phyloP scores from a whole-genome alignment of 2,113 vertebrate species.

The Rhea americana region DNA sequence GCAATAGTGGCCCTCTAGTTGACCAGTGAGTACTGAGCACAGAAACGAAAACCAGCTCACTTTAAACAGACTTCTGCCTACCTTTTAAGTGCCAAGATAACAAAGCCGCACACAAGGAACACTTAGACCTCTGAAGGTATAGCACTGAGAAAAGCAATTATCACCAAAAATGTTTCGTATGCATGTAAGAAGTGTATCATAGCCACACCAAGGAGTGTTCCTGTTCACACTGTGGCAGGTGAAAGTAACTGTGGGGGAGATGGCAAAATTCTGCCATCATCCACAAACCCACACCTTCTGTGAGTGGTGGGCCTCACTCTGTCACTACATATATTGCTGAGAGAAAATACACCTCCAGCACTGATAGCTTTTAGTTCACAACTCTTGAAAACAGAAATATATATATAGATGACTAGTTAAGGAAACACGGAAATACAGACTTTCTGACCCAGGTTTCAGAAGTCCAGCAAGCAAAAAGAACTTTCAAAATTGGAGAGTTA shows the following conservation, averaged over 20 bases:
- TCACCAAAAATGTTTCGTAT: neutral
- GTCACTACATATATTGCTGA: neutral
- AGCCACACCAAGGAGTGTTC: rapidly evolving
- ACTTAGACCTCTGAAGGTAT: neutral
- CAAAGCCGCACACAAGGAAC: neutral
- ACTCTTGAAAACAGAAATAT: neutral
- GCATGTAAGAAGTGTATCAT: neutral
- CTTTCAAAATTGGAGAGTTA: neutral
- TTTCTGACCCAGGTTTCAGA: neutral
- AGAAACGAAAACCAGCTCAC: neutral
- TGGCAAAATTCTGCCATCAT: neutral
- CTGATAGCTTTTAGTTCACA: neutral
- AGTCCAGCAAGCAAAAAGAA: neutral
- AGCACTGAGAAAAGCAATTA: neutral
- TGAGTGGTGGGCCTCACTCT: neutral
- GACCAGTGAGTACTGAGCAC: neutral
- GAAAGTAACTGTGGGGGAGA: neutral
- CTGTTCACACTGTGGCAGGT: neutral
- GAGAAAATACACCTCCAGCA: neutral
- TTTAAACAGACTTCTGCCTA: neutral
- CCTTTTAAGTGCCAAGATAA: neutral
- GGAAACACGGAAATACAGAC: neutral
- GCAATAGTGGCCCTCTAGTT: neutral
- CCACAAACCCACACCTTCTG: neutral
- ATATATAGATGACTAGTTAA: neutral